A percentile compares a stretch with the other conserved stretches of the same genome.
These are phyloP conservation scores for Drosophila ficusphila DNA, from an alignment of 1,140 invertebrate species.

Conservation along the genomic window DNA sequence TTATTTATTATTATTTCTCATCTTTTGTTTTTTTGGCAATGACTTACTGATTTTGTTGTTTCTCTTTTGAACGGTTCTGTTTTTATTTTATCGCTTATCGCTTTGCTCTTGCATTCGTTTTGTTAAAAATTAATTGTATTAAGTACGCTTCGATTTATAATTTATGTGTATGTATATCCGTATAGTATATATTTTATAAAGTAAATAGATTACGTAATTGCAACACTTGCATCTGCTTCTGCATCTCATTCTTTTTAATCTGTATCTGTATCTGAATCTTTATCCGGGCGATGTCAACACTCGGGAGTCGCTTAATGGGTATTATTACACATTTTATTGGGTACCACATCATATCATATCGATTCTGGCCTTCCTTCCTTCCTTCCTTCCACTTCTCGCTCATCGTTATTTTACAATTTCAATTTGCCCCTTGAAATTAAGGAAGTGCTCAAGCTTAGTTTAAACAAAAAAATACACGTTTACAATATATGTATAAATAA, in stretches of 20 bases:
- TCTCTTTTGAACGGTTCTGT: constrained; percentile 9
- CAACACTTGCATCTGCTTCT: constrained; percentile 54
- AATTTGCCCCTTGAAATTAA: constrained; percentile 49
- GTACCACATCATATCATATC: constrained; percentile 2
- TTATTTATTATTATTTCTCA: constrained; percentile 7
- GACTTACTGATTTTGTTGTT: constrained; percentile 77
- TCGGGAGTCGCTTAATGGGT: constrained; percentile 22
- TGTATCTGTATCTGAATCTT: constrained; percentile 5
- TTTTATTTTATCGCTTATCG: constrained; percentile 6
- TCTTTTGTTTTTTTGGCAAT: constrained; percentile 63
- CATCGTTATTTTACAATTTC: constrained; percentile 53
- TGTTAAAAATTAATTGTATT: constrained; percentile 67
- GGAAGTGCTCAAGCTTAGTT: constrained; percentile 45
- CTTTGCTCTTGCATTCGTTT: constrained; percentile 18
- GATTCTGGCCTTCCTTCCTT: not conserved
- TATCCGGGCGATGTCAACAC: constrained; percentile 48
- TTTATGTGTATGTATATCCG: constrained; percentile 69
- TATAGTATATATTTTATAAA: constrained; percentile 73
- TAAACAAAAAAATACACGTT: constrained; percentile 18
- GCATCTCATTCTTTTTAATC: constrained; percentile 3
- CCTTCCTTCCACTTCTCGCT: not conserved
- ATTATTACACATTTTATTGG: constrained; percentile 37
- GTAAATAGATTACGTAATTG: constrained; percentile 82
- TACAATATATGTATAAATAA: constrained; percentile 40
- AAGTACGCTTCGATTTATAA: constrained; percentile 58